These are phyloP conservation scores for Ictidomys tridecemlineatus DNA, from an alignment of 2,113 vertebrate genomes.

Conservation along the genomic window DNA sequence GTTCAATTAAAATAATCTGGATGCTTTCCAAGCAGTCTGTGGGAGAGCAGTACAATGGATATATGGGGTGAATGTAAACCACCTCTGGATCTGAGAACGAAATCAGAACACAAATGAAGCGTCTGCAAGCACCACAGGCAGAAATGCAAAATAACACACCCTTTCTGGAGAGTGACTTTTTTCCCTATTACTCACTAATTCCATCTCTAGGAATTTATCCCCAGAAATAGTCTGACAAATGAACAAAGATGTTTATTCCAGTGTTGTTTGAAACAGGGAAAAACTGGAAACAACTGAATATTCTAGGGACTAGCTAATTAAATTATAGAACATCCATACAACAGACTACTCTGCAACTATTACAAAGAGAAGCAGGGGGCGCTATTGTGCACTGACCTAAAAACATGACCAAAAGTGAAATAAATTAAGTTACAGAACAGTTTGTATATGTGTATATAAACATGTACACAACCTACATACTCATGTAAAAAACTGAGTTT, in stretches of 20 bases:
- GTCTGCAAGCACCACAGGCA: neutral
- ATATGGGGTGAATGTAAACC: neutral
- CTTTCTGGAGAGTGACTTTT: neutral
- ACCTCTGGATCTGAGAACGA: neutral
- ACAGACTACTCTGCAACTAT: neutral
- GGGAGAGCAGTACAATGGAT: neutral
- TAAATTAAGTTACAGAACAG: neutral
- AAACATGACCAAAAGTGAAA: neutral
- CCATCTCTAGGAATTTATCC: neutral
- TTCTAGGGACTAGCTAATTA: neutral
- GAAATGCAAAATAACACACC: neutral
- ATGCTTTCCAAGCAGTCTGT: neutral
- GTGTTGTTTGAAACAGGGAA: neutral
- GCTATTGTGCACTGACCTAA: neutral
- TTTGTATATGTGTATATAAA: neutral
- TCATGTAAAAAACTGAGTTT: neutral
- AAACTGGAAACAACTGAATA: neutral
- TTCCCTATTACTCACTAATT: neutral
- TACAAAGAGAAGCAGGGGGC: neutral
- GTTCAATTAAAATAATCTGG: neutral
- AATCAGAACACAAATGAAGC: neutral
- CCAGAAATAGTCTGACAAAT: neutral
- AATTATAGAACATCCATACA: neutral
- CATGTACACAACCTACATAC: rapidly evolving
- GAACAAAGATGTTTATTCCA: neutral